Evolutionary conservation across 2,113 vertebrate species (phyloP).

Genomic region (Physeter macrocephalus): DNA sequence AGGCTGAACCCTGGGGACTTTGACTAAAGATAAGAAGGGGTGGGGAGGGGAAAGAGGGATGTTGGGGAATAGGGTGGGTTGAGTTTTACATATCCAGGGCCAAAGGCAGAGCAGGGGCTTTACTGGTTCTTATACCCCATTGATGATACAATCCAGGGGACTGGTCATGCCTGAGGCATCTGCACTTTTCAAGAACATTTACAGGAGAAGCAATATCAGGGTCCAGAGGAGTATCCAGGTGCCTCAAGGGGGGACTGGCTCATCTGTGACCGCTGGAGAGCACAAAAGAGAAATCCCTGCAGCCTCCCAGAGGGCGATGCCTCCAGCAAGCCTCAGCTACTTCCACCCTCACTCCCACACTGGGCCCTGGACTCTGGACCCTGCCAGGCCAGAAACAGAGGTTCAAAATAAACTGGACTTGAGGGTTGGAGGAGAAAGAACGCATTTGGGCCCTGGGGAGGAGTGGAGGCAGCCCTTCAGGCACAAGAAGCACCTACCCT

Average conservation of each 20-base stretch:
- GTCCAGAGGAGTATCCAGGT: neutral
- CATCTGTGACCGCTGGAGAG: slow-evolving; percentile 76
- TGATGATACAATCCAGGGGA: neutral
- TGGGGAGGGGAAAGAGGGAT: neutral
- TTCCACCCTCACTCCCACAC: neutral
- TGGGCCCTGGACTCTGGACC: neutral
- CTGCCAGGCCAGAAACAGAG: neutral
- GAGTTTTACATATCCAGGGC: neutral
- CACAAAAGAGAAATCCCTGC: neutral
- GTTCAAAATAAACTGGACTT: neutral
- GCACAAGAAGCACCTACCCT: neutral
- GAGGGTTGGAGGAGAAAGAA: neutral
- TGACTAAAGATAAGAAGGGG: neutral
- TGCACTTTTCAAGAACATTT: neutral
- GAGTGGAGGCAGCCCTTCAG: neutral
- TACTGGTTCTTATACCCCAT: neutral
- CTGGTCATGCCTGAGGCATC: neutral
- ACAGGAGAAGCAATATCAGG: neutral
- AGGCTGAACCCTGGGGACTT: neutral
- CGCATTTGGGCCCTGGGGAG: neutral
- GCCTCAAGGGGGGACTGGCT: slow-evolving; percentile 72
- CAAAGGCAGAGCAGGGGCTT: neutral
- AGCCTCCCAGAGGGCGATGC: neutral
- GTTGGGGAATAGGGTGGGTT: neutral
- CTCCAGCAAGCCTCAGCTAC: neutral